A percentile compares a stretch with the other conserved stretches of the same genome.
These are phyloP conservation scores for Penaeus japonicus DNA, from an alignment of 1,140 invertebrate genomes.

Conservation along the genomic window DNA sequence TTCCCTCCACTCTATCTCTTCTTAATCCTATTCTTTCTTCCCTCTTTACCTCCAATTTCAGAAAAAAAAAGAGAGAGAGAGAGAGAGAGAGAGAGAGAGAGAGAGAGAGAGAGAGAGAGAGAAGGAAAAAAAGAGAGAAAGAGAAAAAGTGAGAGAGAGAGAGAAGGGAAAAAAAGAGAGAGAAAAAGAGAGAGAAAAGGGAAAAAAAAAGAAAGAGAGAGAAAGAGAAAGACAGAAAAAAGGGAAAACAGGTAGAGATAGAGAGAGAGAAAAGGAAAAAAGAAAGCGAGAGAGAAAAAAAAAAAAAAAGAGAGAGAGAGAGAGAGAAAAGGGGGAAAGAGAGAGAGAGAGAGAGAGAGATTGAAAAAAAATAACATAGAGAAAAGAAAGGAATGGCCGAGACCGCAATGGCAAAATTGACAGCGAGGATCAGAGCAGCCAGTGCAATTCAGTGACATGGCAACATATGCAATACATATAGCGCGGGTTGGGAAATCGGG, in stretches of 20 bases:
- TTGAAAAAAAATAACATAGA: too few relatives aligned
- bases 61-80: background rate
- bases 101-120: background rate
- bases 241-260: background rate
- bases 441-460: too few relatives aligned
- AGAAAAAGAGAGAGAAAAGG: background rate
- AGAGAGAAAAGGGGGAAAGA: background rate
- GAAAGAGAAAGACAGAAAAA: background rate
- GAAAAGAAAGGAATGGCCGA: too few relatives aligned
- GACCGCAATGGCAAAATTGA: too few relatives aligned
- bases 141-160: background rate
- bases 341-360: background rate
- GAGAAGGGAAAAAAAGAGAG: background rate
- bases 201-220: background rate
- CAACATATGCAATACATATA: too few relatives aligned
- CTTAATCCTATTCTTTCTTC: background rate
- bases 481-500: too few relatives aligned
- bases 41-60: background rate
- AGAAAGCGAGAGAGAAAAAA: background rate
- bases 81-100: conserved; percentile 16
- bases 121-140: background rate
- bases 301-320: background rate
- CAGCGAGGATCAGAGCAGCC: too few relatives aligned
- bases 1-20: background rate
- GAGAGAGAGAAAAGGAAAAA: too few relatives aligned